Conservation (phyloP, 2,113 vertebrate genomes). For the Suricata suricatta region DNA sequence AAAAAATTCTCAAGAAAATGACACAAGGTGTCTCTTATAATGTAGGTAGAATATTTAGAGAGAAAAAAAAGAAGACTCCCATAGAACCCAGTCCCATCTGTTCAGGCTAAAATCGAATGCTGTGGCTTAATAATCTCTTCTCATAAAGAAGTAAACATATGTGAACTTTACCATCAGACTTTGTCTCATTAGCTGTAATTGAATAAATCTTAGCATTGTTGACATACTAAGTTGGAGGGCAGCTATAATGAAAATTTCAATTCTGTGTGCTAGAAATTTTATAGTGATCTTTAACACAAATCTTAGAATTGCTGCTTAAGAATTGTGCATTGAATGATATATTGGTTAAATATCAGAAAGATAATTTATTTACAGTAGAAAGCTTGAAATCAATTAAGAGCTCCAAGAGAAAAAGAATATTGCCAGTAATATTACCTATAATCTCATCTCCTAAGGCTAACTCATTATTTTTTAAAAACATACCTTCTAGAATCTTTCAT, state of each 20-base stretch:
- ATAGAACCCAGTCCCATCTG: not conserved
- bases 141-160: slow-evolving; percentile 20
- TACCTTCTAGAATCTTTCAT: not conserved
- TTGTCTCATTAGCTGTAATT: slow-evolving; percentile 26
- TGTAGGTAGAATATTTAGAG: not conserved
- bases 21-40: not conserved
- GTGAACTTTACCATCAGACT: slow-evolving; percentile 25
- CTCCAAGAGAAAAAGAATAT: not conserved
- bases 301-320: slow-evolving; percentile 33
- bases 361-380: not conserved
- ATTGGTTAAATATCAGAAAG: not conserved
- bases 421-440: not conserved
- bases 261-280: not conserved
- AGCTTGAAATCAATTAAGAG: not conserved
- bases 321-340: not conserved
- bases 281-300: slow-evolving; percentile 14
- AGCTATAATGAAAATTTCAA: not conserved
- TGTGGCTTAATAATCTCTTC: slow-evolving; percentile 21
- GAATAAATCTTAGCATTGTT: slow-evolving; percentile 5
- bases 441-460: not conserved
- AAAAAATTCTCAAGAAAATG: not conserved
- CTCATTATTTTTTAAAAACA: not conserved
- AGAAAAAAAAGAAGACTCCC: not conserved
- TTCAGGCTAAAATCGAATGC: not conserved
- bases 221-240: not conserved